phyloP scores from a whole-genome alignment of 2,113 vertebrate genomes.

The Deroptyus accipitrinus region DNA sequence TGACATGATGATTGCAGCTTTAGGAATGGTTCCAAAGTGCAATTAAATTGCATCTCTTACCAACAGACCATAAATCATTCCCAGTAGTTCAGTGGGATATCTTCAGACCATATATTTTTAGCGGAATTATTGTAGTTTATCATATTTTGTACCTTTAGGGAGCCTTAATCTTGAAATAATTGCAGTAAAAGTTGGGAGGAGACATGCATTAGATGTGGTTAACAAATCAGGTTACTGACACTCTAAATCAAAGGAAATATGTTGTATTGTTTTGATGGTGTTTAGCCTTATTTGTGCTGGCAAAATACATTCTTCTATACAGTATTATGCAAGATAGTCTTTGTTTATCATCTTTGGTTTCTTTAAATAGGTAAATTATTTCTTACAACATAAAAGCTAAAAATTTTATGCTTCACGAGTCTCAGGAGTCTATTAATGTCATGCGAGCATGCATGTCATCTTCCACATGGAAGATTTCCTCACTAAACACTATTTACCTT shows the following conservation, averaged over 20 bases:
- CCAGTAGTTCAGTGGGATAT: not conserved
- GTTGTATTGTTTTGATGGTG: not conserved
- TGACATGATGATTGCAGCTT: constrained; percentile 43
- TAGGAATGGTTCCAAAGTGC: constrained; percentile 5
- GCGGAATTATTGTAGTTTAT: constrained; percentile 5
- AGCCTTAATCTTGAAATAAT: constrained; percentile 49
- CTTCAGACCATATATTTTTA: constrained; percentile 24
- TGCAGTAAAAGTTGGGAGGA: not conserved
- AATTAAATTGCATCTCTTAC: constrained; percentile 25
- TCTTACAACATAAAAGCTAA: not conserved
- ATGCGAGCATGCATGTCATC: not conserved
- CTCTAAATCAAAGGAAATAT: not conserved
- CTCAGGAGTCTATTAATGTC: not conserved
- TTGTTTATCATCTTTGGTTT: not conserved
- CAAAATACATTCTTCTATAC: not conserved
- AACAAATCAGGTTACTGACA: not conserved
- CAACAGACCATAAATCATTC: constrained; percentile 40
- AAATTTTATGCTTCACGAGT: not conserved
- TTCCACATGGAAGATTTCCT: not conserved
- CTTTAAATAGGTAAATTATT: not conserved
- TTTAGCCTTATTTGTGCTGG: not conserved
- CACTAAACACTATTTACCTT: not conserved
- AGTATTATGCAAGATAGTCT: not conserved
- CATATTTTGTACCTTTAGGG: not conserved
- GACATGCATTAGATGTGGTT: not conserved